A percentile compares a stretch with the other conserved stretches of the same genome.
Evolutionary conservation across 2,797 vertebrate genomes (phyloP).

Genomic region (Podargus strigoides): DNA sequence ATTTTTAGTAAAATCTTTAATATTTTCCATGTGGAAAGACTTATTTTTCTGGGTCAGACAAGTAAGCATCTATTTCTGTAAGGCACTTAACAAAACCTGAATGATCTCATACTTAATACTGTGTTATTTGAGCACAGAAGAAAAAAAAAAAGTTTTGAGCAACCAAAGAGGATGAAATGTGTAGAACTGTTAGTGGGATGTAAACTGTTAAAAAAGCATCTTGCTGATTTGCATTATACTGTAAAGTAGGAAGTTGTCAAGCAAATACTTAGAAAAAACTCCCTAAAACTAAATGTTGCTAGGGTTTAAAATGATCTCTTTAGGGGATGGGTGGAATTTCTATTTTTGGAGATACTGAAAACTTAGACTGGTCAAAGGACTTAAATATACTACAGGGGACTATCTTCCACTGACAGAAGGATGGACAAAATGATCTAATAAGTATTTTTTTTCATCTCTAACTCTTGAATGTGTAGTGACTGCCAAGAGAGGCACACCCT

Average conservation of each 20-base stretch:
- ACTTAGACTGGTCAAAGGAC: background rate
- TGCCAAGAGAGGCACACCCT: conserved; percentile 53
- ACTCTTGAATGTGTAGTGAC: background rate
- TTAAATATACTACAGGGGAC: conserved; percentile 32
- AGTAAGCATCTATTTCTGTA: conserved; percentile 1
- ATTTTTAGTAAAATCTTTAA: background rate
- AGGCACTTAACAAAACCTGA: background rate
- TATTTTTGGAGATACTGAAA: conserved; percentile 18
- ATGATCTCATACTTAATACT: conserved; percentile 29
- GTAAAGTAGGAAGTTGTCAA: background rate
- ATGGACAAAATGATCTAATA: conserved; percentile 57
- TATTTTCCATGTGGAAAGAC: conserved; percentile 7
- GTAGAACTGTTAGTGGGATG: background rate
- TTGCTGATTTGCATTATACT: background rate
- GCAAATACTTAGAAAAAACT: background rate
- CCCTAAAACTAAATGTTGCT: background rate
- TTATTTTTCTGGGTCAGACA: conserved; percentile 21
- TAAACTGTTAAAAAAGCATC: background rate
- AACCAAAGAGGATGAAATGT: background rate
- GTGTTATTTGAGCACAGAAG: background rate
- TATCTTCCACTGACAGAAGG: background rate
- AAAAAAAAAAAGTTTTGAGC: background rate
- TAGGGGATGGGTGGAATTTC: background rate
- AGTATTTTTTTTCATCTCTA: background rate
- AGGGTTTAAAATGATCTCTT: background rate